Evolutionary conservation across 2,888 invertebrate genomes (phyloP).

Genomic region (Mesorhabditis sp.): DNA sequence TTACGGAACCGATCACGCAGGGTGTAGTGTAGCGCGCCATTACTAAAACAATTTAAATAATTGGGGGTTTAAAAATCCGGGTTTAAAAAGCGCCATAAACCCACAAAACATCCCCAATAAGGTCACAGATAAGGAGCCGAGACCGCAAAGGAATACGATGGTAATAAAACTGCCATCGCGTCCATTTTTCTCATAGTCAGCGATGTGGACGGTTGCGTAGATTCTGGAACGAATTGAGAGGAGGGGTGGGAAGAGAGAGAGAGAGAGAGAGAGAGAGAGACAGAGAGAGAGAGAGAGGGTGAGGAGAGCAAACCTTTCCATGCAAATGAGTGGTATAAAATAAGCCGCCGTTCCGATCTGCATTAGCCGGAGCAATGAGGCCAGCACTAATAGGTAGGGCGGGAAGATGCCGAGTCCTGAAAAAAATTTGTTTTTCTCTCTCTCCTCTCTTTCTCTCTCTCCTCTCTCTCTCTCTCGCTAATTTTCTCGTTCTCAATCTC

Average conservation of each 20-base stretch:
- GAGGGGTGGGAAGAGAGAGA: no score
- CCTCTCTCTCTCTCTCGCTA: conserved; percentile 1
- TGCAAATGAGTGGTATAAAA: background rate
- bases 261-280: no score
- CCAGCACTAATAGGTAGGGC: background rate
- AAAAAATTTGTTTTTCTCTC: background rate
- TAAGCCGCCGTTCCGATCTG: background rate
- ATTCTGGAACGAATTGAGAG: background rate
- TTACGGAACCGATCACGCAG: no score
- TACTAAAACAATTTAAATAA: no score
- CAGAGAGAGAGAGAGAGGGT: no score
- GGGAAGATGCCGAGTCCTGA: background rate
- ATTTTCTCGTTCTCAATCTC: no score
- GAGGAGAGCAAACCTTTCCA: background rate
- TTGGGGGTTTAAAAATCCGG: no score
- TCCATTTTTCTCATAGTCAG: conserved; percentile 3
- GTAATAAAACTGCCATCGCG: background rate
- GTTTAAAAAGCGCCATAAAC: background rate
- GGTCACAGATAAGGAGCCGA: background rate
- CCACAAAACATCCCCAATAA: background rate
- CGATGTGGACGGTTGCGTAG: background rate
- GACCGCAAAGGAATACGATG: background rate
- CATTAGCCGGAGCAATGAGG: background rate
- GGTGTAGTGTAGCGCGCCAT: no score
- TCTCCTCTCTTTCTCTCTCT: background rate